phyloP scores from a whole-genome alignment of 2,797 vertebrate species.

The Leptatherina wallacei region DNA sequence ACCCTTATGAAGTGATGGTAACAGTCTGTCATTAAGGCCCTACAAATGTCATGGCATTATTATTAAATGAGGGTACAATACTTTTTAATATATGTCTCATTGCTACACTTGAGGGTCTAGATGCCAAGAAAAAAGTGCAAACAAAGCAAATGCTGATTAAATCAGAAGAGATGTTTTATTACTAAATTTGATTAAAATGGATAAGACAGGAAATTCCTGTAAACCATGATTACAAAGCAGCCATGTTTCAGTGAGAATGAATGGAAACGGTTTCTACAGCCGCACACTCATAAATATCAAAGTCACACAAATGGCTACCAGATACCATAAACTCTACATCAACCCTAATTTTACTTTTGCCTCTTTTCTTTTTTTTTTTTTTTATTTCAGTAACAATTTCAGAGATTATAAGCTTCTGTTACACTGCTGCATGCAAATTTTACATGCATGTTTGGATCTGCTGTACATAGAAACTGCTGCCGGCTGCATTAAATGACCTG shows the following conservation, averaged over 20 bases:
- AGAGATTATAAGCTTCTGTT: constrained; percentile 3
- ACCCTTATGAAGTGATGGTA: constrained; percentile 11
- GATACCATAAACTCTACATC: constrained; percentile 9
- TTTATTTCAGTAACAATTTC: constrained; percentile 5
- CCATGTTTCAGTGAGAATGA: constrained; percentile 32
- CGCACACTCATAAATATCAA: constrained; percentile 37
- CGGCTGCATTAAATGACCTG: too few species aligned
- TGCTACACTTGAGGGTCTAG: constrained; percentile 2
- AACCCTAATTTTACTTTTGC: constrained; percentile 9
- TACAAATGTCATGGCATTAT: constrained; percentile 32
- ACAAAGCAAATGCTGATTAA: constrained; percentile 26
- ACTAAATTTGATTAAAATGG: constrained; percentile 27
- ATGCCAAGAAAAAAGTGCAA: constrained; percentile 23
- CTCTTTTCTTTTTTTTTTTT: constrained; percentile 18
- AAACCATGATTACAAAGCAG: constrained; percentile 32
- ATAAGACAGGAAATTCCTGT: constrained; percentile 42
- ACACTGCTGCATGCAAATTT: background rate
- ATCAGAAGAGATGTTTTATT: constrained; percentile 33
- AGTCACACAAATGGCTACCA: background rate
- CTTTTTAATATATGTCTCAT: constrained; percentile 29
- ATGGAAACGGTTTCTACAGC: constrained; percentile 14
- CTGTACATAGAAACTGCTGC: too few species aligned
- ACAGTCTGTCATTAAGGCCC: constrained; percentile 40
- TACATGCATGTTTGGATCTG: background rate
- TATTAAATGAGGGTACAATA: constrained; percentile 34